phyloP scores from a whole-genome alignment of 2,888 invertebrate species.

The Scaptomyza tumidula region DNA sequence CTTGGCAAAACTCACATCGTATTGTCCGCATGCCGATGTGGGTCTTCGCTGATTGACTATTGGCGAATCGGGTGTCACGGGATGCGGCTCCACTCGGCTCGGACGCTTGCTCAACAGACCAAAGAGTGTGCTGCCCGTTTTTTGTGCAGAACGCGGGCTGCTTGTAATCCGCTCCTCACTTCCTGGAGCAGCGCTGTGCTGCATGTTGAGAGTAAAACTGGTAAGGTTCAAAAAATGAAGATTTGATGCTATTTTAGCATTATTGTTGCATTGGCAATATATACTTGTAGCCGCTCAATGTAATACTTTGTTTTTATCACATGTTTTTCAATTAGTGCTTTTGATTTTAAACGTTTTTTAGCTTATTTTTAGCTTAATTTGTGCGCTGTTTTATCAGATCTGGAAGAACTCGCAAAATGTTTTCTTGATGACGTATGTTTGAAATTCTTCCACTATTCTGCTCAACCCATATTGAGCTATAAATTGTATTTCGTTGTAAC shows the following conservation, averaged over 20 bases:
- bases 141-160: slow-evolving; percentile 71
- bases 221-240: neutral
- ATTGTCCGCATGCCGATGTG: slow-evolving; percentile 62
- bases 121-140: slow-evolving; percentile 72
- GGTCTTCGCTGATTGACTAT: slow-evolving; percentile 49
- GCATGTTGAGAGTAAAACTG: slow-evolving; percentile 45
- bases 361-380: slow-evolving; percentile 16
- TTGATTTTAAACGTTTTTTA: slow-evolving; percentile 19
- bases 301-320: slow-evolving; percentile 46
- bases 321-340: slow-evolving; percentile 32
- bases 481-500: slow-evolving; percentile 16
- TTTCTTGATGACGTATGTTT: neutral
- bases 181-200: slow-evolving; percentile 50
- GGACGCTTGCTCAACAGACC: slow-evolving; percentile 83
- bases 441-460: neutral
- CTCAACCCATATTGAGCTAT: slow-evolving; percentile 50
- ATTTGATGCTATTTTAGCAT: neutral
- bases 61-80: slow-evolving; percentile 68
- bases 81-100: slow-evolving; percentile 84
- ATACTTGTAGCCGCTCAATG: slow-evolving; percentile 11
- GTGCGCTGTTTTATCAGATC: slow-evolving; percentile 11
- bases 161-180: slow-evolving; percentile 82
- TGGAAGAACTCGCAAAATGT: neutral
- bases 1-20: slow-evolving; percentile 82
- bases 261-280: slow-evolving; percentile 4